Evolutionary conservation across 2,888 invertebrate species (phyloP).

Genomic region (Drosophila pegasa): DNA sequence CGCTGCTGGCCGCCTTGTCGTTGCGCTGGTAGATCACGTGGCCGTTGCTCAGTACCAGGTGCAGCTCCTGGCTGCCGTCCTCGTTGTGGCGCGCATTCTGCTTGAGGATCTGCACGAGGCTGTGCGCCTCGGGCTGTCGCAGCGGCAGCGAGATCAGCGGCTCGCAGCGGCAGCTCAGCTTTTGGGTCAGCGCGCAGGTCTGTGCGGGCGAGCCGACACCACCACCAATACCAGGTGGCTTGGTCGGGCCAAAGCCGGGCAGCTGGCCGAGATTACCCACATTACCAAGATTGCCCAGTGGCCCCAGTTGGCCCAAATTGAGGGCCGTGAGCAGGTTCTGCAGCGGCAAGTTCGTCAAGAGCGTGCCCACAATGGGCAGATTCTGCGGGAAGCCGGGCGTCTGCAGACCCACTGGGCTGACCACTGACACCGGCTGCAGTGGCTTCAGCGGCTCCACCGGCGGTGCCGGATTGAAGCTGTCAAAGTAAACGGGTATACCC

Average conservation of each 20-base stretch:
- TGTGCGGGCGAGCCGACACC: conserved; percentile 20
- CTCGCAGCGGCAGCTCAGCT: conserved; percentile 75
- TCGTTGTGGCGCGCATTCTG: conserved; percentile 64
- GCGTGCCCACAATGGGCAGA: conserved; percentile 72
- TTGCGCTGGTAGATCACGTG: conserved; percentile 69
- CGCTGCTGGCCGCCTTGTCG: conserved; percentile 36
- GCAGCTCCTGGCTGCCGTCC: conserved; percentile 71
- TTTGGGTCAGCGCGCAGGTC: conserved; percentile 67
- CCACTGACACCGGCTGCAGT: conserved; percentile 58
- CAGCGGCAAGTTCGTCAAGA: conserved; percentile 67
- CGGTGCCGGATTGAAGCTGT: conserved; percentile 32
- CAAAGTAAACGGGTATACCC: conserved; percentile 59
- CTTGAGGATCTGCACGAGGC: conserved; percentile 58
- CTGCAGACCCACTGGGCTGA: conserved; percentile 34
- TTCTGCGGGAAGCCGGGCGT: conserved; percentile 65
- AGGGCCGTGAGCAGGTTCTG: conserved; percentile 59
- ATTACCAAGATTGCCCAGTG: conserved; percentile 42
- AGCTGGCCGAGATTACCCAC: conserved; percentile 37
- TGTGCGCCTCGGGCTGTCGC: conserved; percentile 32
- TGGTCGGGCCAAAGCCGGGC: conserved; percentile 21
- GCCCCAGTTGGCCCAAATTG: conserved; percentile 47
- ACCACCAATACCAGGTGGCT: conserved; percentile 18
- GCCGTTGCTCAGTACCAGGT: conserved; percentile 69
- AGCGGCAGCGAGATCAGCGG: conserved; percentile 49
- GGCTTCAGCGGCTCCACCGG: conserved; percentile 26